Conservation (phyloP, 2,888 invertebrate genomes). For the Drosophila kuntzei region DNA sequence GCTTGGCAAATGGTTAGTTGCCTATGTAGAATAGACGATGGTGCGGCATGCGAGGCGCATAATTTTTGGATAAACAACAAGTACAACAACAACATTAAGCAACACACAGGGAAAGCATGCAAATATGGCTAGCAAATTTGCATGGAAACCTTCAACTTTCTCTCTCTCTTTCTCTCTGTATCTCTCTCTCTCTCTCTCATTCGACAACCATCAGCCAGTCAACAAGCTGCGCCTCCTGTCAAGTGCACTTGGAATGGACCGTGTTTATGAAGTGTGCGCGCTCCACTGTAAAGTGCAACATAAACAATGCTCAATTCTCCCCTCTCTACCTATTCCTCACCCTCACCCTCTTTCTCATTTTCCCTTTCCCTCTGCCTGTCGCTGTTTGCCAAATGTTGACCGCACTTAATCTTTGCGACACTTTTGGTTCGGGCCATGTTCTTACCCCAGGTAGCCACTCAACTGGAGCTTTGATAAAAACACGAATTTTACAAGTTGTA, state of each 20-base stretch:
- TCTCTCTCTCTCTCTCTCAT: not conserved
- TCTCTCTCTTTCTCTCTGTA: not conserved
- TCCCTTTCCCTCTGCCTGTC: not conserved
- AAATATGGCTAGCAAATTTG: constrained; percentile 73
- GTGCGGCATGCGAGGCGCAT: constrained; percentile 53
- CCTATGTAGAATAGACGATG: constrained; percentile 30
- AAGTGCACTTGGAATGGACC: constrained; percentile 61
- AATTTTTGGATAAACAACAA: constrained; percentile 74
- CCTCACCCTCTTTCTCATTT: not conserved
- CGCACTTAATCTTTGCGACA: constrained; percentile 60
- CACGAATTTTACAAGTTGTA: constrained; percentile 12
- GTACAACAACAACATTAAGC: constrained; percentile 29
- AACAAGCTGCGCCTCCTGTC: constrained; percentile 50
- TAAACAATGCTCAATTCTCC: constrained; percentile 61
- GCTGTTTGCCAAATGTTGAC: constrained; percentile 66
- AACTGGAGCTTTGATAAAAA: constrained; percentile 12
- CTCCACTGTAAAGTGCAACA: constrained; percentile 69
- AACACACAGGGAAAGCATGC: constrained; percentile 42
- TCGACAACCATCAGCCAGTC: constrained; percentile 8
- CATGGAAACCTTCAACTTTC: constrained; percentile 37
- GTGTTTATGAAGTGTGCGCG: constrained; percentile 64
- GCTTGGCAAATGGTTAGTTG: constrained; percentile 68
- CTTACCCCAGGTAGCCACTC: constrained; percentile 20
- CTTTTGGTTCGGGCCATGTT: constrained; percentile 13
- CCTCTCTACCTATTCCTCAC: not conserved